Evolutionary conservation across 2,888 invertebrate species (phyloP).

Genomic region (Auanema freiburgensis): DNA sequence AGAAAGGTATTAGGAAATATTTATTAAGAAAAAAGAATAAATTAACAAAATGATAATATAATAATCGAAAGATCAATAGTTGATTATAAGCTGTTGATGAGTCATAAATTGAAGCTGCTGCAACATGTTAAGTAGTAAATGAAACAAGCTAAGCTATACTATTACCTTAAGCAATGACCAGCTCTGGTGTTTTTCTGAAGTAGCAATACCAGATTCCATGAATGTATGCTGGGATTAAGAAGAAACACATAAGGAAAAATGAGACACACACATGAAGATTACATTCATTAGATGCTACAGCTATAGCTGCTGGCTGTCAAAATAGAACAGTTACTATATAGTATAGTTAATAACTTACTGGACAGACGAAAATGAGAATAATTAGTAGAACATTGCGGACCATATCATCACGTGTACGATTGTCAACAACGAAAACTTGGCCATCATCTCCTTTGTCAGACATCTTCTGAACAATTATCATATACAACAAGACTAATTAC

Average conservation of each 20-base stretch:
- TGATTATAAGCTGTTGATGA: neutral
- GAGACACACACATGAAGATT: slow-evolving; percentile 49
- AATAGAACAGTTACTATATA: neutral
- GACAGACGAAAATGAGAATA: slow-evolving; percentile 46
- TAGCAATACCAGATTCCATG: slow-evolving; percentile 52
- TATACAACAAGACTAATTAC: too few relatives aligned
- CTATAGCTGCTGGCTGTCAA: slow-evolving; percentile 50
- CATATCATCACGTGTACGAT: slow-evolving; percentile 41
- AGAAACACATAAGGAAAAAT: slow-evolving; percentile 45
- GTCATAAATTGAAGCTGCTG: neutral
- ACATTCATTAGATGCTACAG: slow-evolving; percentile 50
- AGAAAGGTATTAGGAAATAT: too few relatives aligned
- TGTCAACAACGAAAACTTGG: slow-evolving; percentile 48
- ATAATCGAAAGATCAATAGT: neutral
- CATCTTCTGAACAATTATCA: neutral
- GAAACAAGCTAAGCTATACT: neutral
- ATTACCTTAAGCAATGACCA: slow-evolving; percentile 27
- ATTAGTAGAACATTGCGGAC: slow-evolving; percentile 43
- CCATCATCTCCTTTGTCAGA: slow-evolving; percentile 19
- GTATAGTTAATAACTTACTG: slow-evolving; percentile 27
- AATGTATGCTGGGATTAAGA: slow-evolving; percentile 45
- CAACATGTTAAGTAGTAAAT: neutral
- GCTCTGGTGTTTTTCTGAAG: slow-evolving; percentile 35
- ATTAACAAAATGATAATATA: too few relatives aligned
- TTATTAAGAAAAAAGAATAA: too few relatives aligned